phyloP scores from a whole-genome alignment of 92 coral and sea anemone genomes.

The Anthopleura xanthogrammica region DNA sequence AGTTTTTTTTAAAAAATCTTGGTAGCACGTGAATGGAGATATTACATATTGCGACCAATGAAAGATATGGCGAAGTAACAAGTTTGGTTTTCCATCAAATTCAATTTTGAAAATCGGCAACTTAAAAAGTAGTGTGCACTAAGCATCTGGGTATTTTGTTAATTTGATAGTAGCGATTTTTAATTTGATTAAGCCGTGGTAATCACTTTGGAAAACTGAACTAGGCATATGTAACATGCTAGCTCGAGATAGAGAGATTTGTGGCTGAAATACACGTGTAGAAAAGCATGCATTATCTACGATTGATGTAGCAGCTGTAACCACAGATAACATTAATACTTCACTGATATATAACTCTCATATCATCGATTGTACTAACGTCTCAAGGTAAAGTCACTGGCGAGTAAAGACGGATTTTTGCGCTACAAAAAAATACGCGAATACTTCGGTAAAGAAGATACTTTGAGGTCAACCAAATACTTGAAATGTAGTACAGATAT shows the following conservation, averaged over 20 bases:
- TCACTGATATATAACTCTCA: neutral
- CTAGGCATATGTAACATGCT: neutral
- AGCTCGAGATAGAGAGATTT: neutral
- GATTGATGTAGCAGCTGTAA: neutral
- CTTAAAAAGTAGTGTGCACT: neutral
- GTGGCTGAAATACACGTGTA: neutral
- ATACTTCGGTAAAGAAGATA: neutral
- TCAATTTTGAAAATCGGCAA: neutral
- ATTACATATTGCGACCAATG: neutral
- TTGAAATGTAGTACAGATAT: neutral
- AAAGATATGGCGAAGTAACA: neutral
- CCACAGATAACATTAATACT: neutral
- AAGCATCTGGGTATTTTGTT: neutral
- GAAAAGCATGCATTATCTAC: neutral
- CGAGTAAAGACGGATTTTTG: neutral
- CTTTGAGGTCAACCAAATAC: neutral
- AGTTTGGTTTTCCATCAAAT: neutral
- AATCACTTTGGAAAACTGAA: neutral
- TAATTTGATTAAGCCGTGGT: neutral
- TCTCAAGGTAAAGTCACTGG: neutral
- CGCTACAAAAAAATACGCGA: neutral
- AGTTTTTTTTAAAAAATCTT: neutral
- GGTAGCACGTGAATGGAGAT: neutral
- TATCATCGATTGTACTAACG: neutral
- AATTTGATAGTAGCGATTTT: neutral